Percentiles rank a stretch among this genome's conserved stretches.
Evolutionary conservation across 2,113 vertebrate species (phyloP).

Genomic region (Lipophrys pholis): DNA sequence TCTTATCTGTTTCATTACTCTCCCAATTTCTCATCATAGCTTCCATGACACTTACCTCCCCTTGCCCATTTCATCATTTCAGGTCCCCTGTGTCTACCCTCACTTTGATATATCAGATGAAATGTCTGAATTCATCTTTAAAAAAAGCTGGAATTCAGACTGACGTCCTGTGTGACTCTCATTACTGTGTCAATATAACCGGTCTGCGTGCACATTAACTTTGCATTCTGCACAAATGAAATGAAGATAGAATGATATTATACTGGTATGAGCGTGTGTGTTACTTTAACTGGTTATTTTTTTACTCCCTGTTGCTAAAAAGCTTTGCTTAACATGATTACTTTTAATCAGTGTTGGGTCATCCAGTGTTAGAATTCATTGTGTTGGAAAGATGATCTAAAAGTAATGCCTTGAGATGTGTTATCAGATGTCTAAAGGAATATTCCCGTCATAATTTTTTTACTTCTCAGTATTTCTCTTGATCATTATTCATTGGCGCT

Average conservation of each 20-base stretch:
- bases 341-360: slow-evolving; percentile 26
- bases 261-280: not conserved
- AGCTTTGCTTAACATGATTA: not conserved
- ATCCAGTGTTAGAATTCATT: not conserved
- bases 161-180: not conserved
- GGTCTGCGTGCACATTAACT: slow-evolving; percentile 20
- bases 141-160: slow-evolving; percentile 11
- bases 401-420: slow-evolving; percentile 28
- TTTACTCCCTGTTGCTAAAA: not conserved
- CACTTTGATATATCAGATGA: slow-evolving; percentile 37
- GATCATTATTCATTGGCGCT: slow-evolving; percentile 17
- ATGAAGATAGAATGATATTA: slow-evolving; percentile 9
- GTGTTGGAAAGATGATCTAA: not conserved
- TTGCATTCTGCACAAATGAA: slow-evolving; percentile 27
- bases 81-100: not conserved
- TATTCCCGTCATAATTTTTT: no score
- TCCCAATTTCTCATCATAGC: slow-evolving; percentile 33
- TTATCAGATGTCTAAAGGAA: slow-evolving; percentile 11
- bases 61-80: slow-evolving; percentile 18
- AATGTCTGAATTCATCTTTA: slow-evolving; percentile 33
- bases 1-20: slow-evolving; percentile 31
- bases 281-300: not conserved
- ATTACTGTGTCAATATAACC: slow-evolving; percentile 12
- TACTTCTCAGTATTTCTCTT: slow-evolving; percentile 25
- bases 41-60: slow-evolving; percentile 10